A percentile compares a stretch with the other conserved stretches of the same genome.
Evolutionary conservation across 2,888 invertebrate genomes (phyloP).

Genomic region (Dicycla oo): DNA sequence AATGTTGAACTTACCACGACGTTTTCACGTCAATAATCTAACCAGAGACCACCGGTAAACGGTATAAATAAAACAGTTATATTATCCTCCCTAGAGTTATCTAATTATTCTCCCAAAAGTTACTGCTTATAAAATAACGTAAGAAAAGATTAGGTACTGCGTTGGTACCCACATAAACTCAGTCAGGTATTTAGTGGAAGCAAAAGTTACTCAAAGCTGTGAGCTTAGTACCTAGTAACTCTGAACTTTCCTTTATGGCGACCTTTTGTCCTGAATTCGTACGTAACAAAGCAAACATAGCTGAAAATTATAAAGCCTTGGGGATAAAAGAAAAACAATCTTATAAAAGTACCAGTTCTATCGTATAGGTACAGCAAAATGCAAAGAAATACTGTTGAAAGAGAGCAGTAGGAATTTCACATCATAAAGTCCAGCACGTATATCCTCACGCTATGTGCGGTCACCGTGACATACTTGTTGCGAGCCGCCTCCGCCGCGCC

Average conservation of each 20-base stretch:
- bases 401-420: not conserved
- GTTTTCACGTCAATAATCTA: no score
- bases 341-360: not conserved
- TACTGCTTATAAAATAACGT: not conserved
- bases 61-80: not conserved
- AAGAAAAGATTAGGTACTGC: not conserved
- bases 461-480: slow-evolving; percentile 4
- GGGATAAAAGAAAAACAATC: not conserved
- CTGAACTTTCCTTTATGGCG: not conserved
- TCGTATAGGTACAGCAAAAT: not conserved
- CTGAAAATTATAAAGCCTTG: not conserved
- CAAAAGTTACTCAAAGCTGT: not conserved
- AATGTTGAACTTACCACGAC: no score
- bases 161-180: not conserved
- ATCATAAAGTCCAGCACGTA: not conserved
- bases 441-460: not conserved
- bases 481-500: not conserved
- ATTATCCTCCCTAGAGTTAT: not conserved
- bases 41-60: no score
- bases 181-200: not conserved
- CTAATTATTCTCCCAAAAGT: not conserved
- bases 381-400: not conserved
- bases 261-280: slow-evolving; percentile 19
- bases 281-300: slow-evolving; percentile 6
- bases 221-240: slow-evolving; percentile 1